Evolutionary conservation across 2,888 invertebrate species (phyloP).

Genomic region (Sminthurides aquaticus): DNA sequence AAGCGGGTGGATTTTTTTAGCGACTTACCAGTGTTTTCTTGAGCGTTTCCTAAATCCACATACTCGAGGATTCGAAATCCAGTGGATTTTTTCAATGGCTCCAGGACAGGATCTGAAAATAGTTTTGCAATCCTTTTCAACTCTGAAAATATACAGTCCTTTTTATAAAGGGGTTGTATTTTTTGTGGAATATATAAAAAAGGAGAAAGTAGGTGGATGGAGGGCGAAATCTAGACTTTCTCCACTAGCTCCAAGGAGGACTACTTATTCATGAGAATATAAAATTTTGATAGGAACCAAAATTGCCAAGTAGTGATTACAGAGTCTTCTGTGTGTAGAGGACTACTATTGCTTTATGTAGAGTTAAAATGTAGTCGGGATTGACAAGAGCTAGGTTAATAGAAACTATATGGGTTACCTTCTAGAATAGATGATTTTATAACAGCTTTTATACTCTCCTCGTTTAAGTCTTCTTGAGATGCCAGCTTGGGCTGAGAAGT

Average conservation of each 20-base stretch:
- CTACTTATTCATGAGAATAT: neutral
- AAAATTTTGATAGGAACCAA: neutral
- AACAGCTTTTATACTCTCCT: slow-evolving; percentile 13
- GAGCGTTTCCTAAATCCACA: slow-evolving; percentile 1
- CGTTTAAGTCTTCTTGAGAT: slow-evolving; percentile 15
- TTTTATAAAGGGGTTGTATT: no score
- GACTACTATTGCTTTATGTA: no score
- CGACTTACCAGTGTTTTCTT: neutral
- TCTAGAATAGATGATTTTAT: neutral
- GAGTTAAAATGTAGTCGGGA: no score
- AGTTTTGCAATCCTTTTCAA: neutral
- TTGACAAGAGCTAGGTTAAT: no score
- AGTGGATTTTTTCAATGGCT: slow-evolving; percentile 13
- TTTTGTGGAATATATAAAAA: no score
- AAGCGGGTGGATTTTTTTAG: neutral
- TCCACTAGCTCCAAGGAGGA: no score
- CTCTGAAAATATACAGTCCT: no score
- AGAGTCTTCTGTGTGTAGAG: no score
- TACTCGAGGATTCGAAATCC: slow-evolving; percentile 7
- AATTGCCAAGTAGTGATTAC: no score
- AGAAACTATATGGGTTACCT: no score
- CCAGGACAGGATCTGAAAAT: slow-evolving; percentile 16
- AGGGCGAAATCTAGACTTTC: no score
- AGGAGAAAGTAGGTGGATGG: no score
- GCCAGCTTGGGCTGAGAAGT: slow-evolving; percentile 14